Percentiles rank a stretch among this genome's conserved stretches.
Evolutionary conservation across 2,888 invertebrate species (phyloP).

Genomic region (Nephrotoma flavescens): DNA sequence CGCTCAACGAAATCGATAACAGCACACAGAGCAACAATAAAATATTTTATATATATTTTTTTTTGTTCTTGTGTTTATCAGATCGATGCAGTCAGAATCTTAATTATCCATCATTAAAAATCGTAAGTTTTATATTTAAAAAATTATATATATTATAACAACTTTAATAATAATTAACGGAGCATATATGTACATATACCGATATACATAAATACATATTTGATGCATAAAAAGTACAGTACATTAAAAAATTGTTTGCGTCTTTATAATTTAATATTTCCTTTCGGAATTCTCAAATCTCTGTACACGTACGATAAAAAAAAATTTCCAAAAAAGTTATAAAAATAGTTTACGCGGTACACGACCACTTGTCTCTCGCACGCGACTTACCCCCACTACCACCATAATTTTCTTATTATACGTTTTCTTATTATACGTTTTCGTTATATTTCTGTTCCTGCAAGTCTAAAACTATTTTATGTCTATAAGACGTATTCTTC

Average conservation of each 20-base stretch:
- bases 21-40: background rate
- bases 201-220: background rate
- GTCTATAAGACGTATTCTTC: too few relatives aligned
- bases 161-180: background rate
- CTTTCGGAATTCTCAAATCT: too few relatives aligned
- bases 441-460: background rate
- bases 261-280: too few relatives aligned
- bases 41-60: background rate
- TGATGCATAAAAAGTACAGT: background rate
- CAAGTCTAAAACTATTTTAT: too few relatives aligned
- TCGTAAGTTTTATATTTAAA: background rate
- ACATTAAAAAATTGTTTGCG: background rate
- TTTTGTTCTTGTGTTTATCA: background rate
- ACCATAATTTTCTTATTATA: background rate
- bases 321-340: too few relatives aligned
- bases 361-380: slow-evolving; percentile 5
- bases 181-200: background rate
- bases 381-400: slow-evolving; percentile 1
- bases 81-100: background rate
- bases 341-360: background rate
- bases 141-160: background rate
- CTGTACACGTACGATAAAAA: too few relatives aligned
- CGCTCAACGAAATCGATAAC: background rate
- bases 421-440: background rate
- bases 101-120: background rate